phyloP scores from a whole-genome alignment of 2,797 vertebrate genomes.

The Cryptoprocta ferox region DNA sequence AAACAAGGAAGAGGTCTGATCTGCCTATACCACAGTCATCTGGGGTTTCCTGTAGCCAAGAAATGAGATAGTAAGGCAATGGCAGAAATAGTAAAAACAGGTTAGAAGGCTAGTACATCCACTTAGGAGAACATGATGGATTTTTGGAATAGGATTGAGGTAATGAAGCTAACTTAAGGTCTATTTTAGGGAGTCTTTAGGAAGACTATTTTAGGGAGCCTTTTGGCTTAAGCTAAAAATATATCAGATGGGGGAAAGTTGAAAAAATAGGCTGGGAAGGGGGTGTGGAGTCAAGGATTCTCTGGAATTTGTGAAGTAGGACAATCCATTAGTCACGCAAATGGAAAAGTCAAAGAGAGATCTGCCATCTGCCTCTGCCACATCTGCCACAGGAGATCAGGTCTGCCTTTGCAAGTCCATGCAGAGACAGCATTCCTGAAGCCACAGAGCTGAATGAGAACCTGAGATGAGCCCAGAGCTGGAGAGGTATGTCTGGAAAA shows the following conservation, averaged over 20 bases:
- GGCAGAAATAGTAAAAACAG: background rate
- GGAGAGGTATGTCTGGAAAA: background rate
- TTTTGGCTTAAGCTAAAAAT: background rate
- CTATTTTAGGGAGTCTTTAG: background rate
- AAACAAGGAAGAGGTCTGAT: background rate
- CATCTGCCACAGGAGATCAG: background rate
- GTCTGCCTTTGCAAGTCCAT: background rate
- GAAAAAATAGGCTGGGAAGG: background rate
- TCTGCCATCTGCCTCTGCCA: background rate
- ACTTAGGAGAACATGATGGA: background rate
- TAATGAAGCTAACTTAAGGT: background rate
- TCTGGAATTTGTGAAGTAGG: background rate
- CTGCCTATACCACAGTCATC: background rate
- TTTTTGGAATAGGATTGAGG: background rate
- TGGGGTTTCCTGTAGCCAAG: background rate
- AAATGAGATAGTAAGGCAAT: background rate
- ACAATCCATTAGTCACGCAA: background rate
- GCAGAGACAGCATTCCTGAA: background rate
- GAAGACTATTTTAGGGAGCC: background rate
- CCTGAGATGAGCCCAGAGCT: background rate
- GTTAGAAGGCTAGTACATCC: background rate
- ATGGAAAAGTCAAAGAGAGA: background rate
- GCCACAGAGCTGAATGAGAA: background rate
- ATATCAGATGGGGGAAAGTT: background rate
- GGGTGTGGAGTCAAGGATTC: background rate